Evolutionary conservation across 2,797 vertebrate genomes (phyloP).

Genomic region (Atherinosoma microstoma): DNA sequence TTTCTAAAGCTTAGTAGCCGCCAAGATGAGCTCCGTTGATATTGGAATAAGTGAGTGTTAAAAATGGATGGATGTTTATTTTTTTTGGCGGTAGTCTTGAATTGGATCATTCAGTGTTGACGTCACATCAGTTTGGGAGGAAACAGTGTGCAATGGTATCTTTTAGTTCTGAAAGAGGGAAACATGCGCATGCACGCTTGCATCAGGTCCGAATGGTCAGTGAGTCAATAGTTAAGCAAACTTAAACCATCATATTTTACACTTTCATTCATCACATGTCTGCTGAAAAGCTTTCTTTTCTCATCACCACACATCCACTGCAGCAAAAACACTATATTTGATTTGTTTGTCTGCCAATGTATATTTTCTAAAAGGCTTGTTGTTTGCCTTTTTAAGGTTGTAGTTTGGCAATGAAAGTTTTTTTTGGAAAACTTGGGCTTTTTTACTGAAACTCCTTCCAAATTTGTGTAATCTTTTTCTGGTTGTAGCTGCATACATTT

Average conservation of each 20-base stretch:
- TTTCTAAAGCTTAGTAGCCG: too few species aligned
- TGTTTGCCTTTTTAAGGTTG: too few species aligned
- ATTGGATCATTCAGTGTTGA: not conserved
- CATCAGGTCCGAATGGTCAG: not conserved
- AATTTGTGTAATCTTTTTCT: not conserved
- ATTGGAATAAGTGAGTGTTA: too few species aligned
- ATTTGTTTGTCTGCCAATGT: not conserved
- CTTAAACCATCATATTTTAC: not conserved
- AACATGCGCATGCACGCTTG: not conserved
- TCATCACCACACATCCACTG: not conserved
- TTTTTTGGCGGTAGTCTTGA: not conserved
- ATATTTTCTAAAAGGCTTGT: too few species aligned
- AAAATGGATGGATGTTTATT: too few species aligned
- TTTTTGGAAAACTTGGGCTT: not conserved
- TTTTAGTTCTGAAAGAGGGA: not conserved
- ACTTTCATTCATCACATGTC: not conserved
- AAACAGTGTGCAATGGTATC: not conserved
- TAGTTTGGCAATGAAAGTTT: too few species aligned
- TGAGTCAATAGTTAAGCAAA: not conserved
- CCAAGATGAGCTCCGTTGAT: too few species aligned
- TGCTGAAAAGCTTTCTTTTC: too few species aligned
- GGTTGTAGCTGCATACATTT: not conserved
- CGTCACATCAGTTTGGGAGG: not conserved
- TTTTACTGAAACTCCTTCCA: not conserved
- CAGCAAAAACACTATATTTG: not conserved